Percentiles rank a stretch among this genome's conserved stretches.
phyloP scores from a whole-genome alignment of 2,113 vertebrate genomes.

The Regulus satrapa region DNA sequence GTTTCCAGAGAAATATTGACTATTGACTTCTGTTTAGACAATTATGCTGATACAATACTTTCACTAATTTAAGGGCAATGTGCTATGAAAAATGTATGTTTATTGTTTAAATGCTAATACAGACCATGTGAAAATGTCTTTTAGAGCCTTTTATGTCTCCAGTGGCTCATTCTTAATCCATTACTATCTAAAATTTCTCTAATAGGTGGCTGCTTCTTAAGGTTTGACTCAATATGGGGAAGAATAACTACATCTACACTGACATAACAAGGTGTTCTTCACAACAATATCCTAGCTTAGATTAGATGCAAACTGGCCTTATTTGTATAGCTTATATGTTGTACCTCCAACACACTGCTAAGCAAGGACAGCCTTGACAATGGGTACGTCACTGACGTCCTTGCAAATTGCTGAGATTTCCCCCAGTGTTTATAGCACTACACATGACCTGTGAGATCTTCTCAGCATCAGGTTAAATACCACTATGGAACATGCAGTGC shows the following conservation, averaged over 20 bases:
- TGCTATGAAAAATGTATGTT: background rate
- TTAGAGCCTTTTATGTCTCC: background rate
- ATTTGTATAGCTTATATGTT: background rate
- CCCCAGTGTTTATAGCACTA: background rate
- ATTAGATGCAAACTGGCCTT: background rate
- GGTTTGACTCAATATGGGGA: background rate
- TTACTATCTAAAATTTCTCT: background rate
- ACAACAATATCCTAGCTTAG: background rate
- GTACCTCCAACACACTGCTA: fast-evolving
- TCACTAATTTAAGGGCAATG: background rate
- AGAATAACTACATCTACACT: background rate
- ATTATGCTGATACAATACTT: background rate
- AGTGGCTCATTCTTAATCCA: background rate
- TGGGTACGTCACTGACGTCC: background rate
- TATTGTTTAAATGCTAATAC: background rate
- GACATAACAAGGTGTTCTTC: background rate
- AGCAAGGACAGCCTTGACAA: background rate
- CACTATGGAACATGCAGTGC: background rate
- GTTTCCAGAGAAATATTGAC: background rate
- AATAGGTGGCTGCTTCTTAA: background rate
- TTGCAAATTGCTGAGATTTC: background rate
- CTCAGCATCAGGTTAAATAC: background rate
- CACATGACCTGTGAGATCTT: background rate
- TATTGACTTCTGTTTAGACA: background rate
- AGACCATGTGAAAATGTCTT: background rate